A percentile compares a stretch with the other conserved stretches of the same genome.
Evolutionary conservation across 2,113 vertebrate genomes (phyloP).

Genomic region (Ellobius talpinus): DNA sequence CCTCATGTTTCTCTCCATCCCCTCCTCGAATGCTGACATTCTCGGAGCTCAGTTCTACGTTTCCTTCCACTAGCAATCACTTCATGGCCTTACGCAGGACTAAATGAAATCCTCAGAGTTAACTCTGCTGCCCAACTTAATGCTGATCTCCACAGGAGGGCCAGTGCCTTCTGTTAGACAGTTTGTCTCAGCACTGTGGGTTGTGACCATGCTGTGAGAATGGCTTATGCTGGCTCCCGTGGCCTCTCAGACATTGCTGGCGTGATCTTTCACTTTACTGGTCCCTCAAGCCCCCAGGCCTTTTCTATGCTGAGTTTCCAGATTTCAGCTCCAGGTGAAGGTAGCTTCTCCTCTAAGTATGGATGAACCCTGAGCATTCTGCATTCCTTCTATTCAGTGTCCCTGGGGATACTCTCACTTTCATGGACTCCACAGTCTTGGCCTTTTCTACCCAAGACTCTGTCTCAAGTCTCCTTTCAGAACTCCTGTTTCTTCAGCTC

Average conservation of each 20-base stretch:
- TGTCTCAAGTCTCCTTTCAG: neutral
- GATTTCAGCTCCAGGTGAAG: neutral
- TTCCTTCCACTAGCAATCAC: accelerated
- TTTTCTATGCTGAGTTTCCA: neutral
- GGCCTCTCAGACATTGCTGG: neutral
- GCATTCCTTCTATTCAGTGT: neutral
- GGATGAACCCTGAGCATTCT: neutral
- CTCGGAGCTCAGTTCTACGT: neutral
- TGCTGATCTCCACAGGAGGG: neutral
- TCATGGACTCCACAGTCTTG: neutral
- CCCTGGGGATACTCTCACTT: neutral
- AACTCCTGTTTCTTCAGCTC: neutral
- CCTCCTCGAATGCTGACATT: neutral
- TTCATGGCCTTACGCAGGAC: neutral
- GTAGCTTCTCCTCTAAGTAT: neutral
- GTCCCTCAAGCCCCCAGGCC: neutral
- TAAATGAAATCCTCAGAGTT: neutral
- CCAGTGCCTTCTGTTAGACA: neutral
- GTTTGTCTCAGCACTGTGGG: neutral
- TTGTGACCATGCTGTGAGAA: neutral
- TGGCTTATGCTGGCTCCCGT: neutral
- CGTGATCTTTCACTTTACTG: neutral
- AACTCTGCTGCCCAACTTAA: neutral
- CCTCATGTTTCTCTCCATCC: neutral
- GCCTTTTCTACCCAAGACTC: neutral